Base-by-base conservation (phyloP, 30 jellyfish, hydroid and myxozoan species). In the Hydractinia symbiolongicarpus region DNA sequence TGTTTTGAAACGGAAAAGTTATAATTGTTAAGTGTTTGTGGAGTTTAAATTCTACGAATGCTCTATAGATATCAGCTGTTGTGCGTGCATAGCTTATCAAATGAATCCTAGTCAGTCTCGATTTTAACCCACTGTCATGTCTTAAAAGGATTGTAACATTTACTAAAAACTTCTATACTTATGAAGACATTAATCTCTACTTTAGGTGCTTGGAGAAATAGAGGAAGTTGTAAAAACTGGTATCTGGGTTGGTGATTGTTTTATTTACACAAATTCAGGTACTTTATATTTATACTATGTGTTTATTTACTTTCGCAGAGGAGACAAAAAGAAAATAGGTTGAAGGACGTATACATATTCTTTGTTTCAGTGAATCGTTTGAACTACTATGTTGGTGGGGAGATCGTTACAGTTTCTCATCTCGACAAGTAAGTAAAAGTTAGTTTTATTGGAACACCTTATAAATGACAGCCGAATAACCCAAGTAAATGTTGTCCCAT, bases 241-340 rank as follows among this genome's bases (percentile, higher is more conserved):
- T 75, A 73, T 94, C 6, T 94, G 99, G 99, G 99, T 94, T 53
- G 97, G 97, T 51, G 99, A 94, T 76, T 94, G 99, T 60, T 94
- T 94, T 81, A 94, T 94, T 14, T 94, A 89, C 87, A 94, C 99
- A 4, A 94, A 90, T 75, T 61, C 95, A 73, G 97, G 99, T 88
- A 14, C 44, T 83, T 53, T 4, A 30, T 30, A 1, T 2, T 30
- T 30, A 30, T 30, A 1, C 44, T 30, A 30, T 30, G 5, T 4
- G 5, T 53, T 78, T 13, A 30, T 69, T 4, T 14, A 5, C 21
- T 7, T 54, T 78, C 7, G 7, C 6, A 54, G 56, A 78, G 11
- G 19, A n/a, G 11, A 67, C 21, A 13, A 9, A 11, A 20, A 13
- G 1, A 0, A 30, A 2, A 11, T 68, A 11, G n/a, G n/a, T 68